These are phyloP conservation scores for Lampropteryx suffumata DNA, from an alignment of 2,888 invertebrate species.

Conservation along the genomic window DNA sequence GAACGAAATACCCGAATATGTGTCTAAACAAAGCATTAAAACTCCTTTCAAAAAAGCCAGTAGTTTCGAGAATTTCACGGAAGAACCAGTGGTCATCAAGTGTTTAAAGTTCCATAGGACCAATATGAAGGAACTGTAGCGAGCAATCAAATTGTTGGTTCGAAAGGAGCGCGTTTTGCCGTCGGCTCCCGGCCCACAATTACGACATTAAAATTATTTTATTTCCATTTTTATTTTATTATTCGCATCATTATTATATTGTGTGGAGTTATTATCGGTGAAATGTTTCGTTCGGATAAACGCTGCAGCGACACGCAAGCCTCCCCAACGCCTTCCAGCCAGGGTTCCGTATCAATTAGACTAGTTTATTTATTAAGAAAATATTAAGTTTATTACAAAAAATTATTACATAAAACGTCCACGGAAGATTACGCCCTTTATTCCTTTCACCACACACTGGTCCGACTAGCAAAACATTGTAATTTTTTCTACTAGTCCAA, in stretches of 20 bases:
- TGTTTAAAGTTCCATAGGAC: constrained; percentile 61
- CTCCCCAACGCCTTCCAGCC: constrained; percentile 45
- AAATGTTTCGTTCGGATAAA: constrained; percentile 83
- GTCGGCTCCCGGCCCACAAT: constrained; percentile 74
- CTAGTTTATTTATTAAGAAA: not conserved
- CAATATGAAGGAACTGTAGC: constrained; percentile 61
- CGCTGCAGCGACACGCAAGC: constrained; percentile 74
- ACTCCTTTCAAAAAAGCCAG: not conserved
- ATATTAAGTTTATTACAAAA: too few species aligned
- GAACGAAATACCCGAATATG: too few species aligned
- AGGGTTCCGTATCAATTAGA: constrained; percentile 51
- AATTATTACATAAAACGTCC: too few species aligned
- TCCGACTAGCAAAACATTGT: too few species aligned
- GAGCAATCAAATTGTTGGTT: constrained; percentile 65
- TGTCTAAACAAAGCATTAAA: too few species aligned
- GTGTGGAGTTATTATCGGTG: constrained; percentile 83
- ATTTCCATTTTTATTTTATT: constrained; percentile 83
- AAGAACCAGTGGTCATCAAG: constrained; percentile 54
- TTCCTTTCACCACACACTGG: too few species aligned
- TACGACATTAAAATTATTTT: constrained; percentile 83
- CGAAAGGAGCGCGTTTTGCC: constrained; percentile 65
- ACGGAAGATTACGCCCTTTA: too few species aligned
- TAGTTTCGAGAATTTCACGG: constrained; percentile 18
- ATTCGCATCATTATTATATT: constrained; percentile 84
- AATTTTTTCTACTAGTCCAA: too few species aligned